Evolutionary conservation across 2,113 vertebrate species (phyloP), one percentile per base, ranked within the genome.

Genomic region (Ceuthmochares aereus): DNA sequence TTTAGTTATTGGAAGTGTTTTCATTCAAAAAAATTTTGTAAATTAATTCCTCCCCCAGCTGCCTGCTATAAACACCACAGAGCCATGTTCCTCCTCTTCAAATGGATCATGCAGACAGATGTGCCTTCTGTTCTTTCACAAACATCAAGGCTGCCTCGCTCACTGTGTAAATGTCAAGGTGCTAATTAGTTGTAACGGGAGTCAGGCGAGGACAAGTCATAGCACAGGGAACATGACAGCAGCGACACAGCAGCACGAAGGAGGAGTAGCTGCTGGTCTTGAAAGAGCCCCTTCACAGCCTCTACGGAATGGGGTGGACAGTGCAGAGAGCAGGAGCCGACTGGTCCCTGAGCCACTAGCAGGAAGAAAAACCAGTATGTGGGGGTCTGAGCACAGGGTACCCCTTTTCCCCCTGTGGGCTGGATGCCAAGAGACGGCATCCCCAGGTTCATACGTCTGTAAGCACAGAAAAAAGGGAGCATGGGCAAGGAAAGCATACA

Each of bases 1-100:
- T 82, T n/a, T 36, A 93, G 87, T 63, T 76, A 67, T 62, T 79
- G 94, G 89, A 62, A 94, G 91, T 95, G 95, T 95, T 95, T 96
- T 84, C 95, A 94, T 96, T 97, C 92, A 96, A 94, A 89, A 73
- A 96, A 95, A 93, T 54, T 80, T 68, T 52, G 95, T 90, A 94
- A 96, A 96, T 96, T 79, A 91, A 94, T 97, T 96, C 93, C 95
- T 95, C 95, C 93, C 81, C 83, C 96, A 80, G 83, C 20, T 45
- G 94, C 78, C 82, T 82, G 94, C 89, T 94, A 82, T 47, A 85
- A 94, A 87, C 92, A 92, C 84, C 79, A 52, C 66, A 22, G 26
- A 91, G 89, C 94, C 77, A 58, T 40, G 74, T 70, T 95, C 89
- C 90, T 92, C 79, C 92, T 86, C 92, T 89, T 52, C 69, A 82